Conservation (phyloP, 1,140 invertebrate species). For the Copidosoma floridanum region DNA sequence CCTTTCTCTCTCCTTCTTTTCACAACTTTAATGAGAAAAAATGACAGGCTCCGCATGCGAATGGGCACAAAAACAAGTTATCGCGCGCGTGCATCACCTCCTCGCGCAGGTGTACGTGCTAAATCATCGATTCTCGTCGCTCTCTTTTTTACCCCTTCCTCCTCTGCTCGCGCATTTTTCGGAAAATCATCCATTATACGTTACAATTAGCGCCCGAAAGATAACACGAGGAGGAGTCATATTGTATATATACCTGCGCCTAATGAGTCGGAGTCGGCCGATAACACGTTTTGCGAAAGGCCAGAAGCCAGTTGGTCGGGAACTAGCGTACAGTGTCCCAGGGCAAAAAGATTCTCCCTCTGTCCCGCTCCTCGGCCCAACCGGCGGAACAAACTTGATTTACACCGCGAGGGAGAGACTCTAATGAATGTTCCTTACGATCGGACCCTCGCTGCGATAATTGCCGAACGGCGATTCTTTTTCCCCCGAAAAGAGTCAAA, state of each 20-base stretch:
- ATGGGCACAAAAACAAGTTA: constrained; percentile 10
- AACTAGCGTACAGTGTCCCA: constrained; percentile 33
- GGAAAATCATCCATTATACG: no score
- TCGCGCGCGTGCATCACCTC: no score
- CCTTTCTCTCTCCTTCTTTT: neutral
- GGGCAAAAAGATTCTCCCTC: constrained; percentile 3
- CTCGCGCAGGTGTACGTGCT: no score
- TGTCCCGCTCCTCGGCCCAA: neutral
- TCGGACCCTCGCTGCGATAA: neutral
- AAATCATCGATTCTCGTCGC: no score
- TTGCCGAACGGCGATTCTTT: no score
- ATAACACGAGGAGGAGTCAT: no score
- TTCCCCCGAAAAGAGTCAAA: no score
- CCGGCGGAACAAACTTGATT: constrained; percentile 37
- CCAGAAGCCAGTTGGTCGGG: constrained; percentile 31
- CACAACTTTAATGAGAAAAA: neutral
- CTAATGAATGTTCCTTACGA: constrained; percentile 38
- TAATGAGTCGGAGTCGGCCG: neutral
- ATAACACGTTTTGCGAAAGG: neutral
- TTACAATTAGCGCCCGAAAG: no score
- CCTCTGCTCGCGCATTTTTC: no score
- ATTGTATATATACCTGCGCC: constrained; percentile 1
- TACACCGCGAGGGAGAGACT: constrained; percentile 30
- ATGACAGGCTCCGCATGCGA: neutral
- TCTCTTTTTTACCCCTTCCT: no score